Base-by-base conservation (phyloP, 2,888 invertebrate genomes). In the Arctia plantaginis region DNA sequence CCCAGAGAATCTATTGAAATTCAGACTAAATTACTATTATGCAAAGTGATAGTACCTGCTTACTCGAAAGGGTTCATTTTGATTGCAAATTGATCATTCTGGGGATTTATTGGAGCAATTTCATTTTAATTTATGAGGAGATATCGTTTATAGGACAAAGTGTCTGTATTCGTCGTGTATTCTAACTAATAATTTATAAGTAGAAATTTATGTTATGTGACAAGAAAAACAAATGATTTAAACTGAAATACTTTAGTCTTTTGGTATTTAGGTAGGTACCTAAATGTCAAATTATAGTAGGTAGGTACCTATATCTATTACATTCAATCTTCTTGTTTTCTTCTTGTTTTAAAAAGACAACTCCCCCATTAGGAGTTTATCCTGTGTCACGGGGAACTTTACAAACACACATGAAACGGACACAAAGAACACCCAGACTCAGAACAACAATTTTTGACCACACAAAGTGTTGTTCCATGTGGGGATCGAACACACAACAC, bases 71-170 rank as follows among this genome's bases (percentile, higher is more conserved):
- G 84, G 81, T 88, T 92, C 88, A 91, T 92, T 89, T 87, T 89
- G 88, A 90, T 92, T 91, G 92, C 90, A 92, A 92, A 92, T 92
- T 92, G 90, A 90, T 90, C 91, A 91, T 87, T 88, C 87, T 84
- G 67, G 77, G 80, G 85, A 83, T 82, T 83, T 85, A 85, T 85
- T 81, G 82, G 78, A 78, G 77, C 78, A 75, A 82, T 81, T 83
- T 80, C 76, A 81, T 82, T 77, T 80, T 85, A 82, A 83, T 85
- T 77, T 85, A 77, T 81, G 77, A 77, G 79, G 78, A 77, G 75
- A 76, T 77, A 71, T 79, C 66, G 69, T 30, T 75, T 80, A 64
- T 55, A 33, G 41, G 51, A 72, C 51, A 66, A 27, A 7, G 2
- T 23, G 51, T 66, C 39, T 33, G 0, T 23, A 33, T 20, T 41